Percentiles rank a stretch among this genome's conserved stretches.
These are phyloP conservation scores for Drosophila pallidifrons DNA, from an alignment of 1,140 invertebrate genomes.

Conservation along the genomic window DNA sequence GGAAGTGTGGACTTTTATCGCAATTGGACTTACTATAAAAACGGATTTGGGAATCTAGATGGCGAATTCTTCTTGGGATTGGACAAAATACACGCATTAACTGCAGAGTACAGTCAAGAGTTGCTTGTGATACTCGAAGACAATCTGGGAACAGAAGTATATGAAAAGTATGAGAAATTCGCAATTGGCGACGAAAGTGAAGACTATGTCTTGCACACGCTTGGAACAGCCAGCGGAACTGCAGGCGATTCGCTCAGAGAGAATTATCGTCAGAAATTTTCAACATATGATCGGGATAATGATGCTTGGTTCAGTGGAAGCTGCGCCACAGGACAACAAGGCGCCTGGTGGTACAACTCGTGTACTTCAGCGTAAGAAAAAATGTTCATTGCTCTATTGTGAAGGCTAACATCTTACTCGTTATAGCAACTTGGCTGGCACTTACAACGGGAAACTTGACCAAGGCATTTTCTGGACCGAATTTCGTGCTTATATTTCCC, in stretches of 20 bases:
- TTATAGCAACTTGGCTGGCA: not conserved
- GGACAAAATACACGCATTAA: slow-evolving; percentile 2
- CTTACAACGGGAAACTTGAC: not conserved
- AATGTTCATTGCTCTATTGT: not conserved
- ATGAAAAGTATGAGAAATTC: not conserved
- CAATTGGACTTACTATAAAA: not conserved
- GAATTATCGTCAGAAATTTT: not conserved
- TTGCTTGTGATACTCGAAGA: not conserved
- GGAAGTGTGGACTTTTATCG: not conserved
- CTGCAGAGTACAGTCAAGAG: not conserved
- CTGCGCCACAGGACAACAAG: not conserved
- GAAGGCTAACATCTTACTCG: not conserved
- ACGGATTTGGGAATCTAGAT: slow-evolving; percentile 2
- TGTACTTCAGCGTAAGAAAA: not conserved
- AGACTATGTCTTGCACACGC: not conserved
- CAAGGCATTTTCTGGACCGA: not conserved
- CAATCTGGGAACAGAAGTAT: not conserved
- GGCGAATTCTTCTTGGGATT: slow-evolving; percentile 1
- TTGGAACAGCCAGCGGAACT: not conserved
- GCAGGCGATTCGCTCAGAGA: not conserved
- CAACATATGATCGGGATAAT: not conserved
- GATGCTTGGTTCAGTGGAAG: not conserved
- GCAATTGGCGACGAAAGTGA: not conserved
- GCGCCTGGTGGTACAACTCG: not conserved
- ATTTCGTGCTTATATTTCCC: not conserved